Base-by-base conservation (phyloP, 2,797 vertebrate genomes). In the Rhadinocentrus ornatus region DNA sequence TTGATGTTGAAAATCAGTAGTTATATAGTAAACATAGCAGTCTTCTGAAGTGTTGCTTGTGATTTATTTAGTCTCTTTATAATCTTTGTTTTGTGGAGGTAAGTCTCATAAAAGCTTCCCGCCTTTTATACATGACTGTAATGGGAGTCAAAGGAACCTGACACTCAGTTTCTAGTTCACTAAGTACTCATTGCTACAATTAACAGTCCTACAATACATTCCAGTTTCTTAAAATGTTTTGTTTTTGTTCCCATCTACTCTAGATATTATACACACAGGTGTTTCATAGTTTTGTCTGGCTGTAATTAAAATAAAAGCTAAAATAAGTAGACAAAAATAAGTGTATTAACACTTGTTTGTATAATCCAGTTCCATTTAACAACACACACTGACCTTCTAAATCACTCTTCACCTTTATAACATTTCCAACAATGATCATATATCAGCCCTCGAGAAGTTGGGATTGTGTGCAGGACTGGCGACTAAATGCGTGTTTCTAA, bases 401-500 rank as follows among this genome's bases (percentile, higher is more conserved):
- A 48, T 48, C 44, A 24, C 9, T 10, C 10, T 11, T 20, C 41
- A 44, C 18, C 41, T 9, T 16, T 12, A 20, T 24, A 52, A 24
- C 10, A 9, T 52, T 52, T 52, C n/a, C 48, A 52, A 6, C 37
- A 39, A 24, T 22, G 16, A 44, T n/a, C 26, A 53, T 9, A 48
- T 34, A 67, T 68, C 29, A 48, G 12, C 55, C 44, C 39, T 61
- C 44, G 20, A 24, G 20, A 41, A 41, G 5, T 34, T 31, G 39
- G 48, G 48, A 44, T 52, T 60, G 39, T 41, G 53, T 69, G 66
- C 57, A 61, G 20, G 46, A 20, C 59, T 67, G 66, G 15, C 13
- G 32, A 1, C n/a, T 67, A 29, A 34, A n/a, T n/a, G 46, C 34
- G 6, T 57, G 18, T 35, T 35, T 22, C 56, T 59, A 27, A 13